Evolutionary conservation across 1,140 invertebrate genomes (phyloP), one percentile per base, ranked within the genome.

Genomic region (Tetramorium parvispinum): DNA sequence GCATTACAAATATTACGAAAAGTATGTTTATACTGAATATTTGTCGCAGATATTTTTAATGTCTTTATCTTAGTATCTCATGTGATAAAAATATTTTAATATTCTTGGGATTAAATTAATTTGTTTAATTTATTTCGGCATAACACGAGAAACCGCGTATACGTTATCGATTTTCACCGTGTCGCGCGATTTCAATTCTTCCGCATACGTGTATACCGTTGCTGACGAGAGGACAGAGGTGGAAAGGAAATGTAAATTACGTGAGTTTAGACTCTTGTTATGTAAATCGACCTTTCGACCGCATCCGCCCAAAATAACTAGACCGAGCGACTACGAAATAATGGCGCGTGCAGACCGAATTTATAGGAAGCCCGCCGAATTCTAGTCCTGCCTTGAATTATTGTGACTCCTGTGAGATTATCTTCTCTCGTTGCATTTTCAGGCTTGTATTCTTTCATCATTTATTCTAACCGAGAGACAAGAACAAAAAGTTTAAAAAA

Each of bases 221-320:
- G 57, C 27, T 43, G 57, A 65, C 27, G 53, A 78, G 46, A 43
- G 55, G 16, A 51, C 18, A 59, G 65, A 71, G 57, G 66, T 51
- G 40, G 55, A 70, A 89, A 89, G 85, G 79, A 90, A 89, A 89
- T 85, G 85, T 73, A 88, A 90, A 88, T 90, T 79, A 24, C 18
- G 46, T 49, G 75, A 87, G 75, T 87, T 89, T 87, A 89, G 37
- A 32, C 79, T 55, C 73, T 90, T 89, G 79, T 87, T 59, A 89
- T 87, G 89, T 65, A 90, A 90, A 90, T 87, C 55, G 40, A 66
- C 70, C 59, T 85, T 87, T 73, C 63, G 75, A 89, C 79, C 55
- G 53, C 43, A 37, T 88, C 81, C 79, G 76, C 63, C 65, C 68
- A 65, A 88, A 68, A 87, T 78, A 81, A 88, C 85, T 76, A 66